Evolutionary conservation across 2,797 vertebrate species (phyloP), one percentile per base, ranked within the genome.

Genomic region (Eulemur albifrons): DNA sequence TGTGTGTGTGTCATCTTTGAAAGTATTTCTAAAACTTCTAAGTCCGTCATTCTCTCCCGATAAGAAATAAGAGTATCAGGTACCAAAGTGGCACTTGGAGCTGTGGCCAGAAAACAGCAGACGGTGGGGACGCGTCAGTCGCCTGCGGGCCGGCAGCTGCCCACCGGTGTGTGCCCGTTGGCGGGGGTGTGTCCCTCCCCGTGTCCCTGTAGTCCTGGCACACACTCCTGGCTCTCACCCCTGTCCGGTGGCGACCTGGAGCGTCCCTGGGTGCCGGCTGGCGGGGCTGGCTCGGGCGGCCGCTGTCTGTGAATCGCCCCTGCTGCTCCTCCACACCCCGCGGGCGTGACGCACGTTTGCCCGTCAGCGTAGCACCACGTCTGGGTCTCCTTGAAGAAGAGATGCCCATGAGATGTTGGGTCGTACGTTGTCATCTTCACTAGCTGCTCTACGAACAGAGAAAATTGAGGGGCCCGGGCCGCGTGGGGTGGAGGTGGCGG

Each of bases 401-500:
- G 79, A 32, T 59, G 21, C 54, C 43, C 5, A 7, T 32, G 0
- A 32, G 43, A 8, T 50, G 8, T 52, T 35, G 25, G 30, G 4
- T 92, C 52, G 35, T n/a, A 23, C 1, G 0, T 14, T 17, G 43
- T 65, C 38, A 20, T 38, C 82, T 32, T 35, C 50, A 13, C 7
- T 13, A 48, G 25, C 38, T 25, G 5, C 21, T 32, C 35, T 40
- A 50, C 43, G 5, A 10, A 54, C 23, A 70, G 25, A 70, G 20
- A 35, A 4, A 23, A 54, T 57, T 2, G 15, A 20, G 48, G 50
- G 2, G 12, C 18, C 2, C 0, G 40, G 52, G 30, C 52, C 9
- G 18, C 0, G 0, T 0, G 11, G 1, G 3, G 7, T 21, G 5
- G 23, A 35, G 35, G 12, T 4, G 5, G 52, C 17, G 18, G 30